Evolutionary conservation across 2,113 vertebrate species (phyloP).

Genomic region (Nipponia nippon): DNA sequence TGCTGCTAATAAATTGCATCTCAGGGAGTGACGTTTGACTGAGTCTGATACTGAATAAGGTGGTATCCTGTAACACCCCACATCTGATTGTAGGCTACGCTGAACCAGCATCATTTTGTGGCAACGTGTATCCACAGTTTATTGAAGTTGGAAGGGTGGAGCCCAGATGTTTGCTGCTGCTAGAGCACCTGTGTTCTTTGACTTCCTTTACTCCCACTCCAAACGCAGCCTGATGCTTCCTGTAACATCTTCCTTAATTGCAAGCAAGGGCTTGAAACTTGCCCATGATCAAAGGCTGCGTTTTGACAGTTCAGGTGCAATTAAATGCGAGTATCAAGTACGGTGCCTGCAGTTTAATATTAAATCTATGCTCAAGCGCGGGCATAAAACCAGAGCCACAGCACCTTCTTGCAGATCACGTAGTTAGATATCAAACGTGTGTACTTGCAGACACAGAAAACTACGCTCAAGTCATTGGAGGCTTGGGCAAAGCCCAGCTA

Average conservation of each 20-base stretch:
- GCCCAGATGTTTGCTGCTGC: not conserved
- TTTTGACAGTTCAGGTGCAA: slow-evolving; percentile 32
- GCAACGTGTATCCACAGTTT: not conserved
- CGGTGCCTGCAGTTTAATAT: not conserved
- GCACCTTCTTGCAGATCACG: not conserved
- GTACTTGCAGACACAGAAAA: not conserved
- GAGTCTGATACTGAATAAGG: not conserved
- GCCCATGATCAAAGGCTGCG: not conserved
- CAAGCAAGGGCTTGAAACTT: slow-evolving; percentile 29
- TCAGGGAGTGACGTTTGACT: not conserved
- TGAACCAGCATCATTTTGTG: not conserved
- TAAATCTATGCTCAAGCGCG: not conserved
- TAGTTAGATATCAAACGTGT: not conserved
- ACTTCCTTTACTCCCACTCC: not conserved
- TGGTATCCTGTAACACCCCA: not conserved
- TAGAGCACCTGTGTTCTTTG: not conserved
- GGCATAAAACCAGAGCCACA: not conserved
- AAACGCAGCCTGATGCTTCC: not conserved
- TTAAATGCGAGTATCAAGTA: not conserved
- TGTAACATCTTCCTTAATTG: not conserved
- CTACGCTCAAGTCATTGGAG: not conserved
- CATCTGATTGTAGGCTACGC: not conserved
- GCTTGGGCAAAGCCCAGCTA: not conserved
- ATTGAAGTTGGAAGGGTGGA: not conserved
- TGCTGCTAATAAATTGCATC: not conserved